Base-by-base conservation (phyloP, 2,888 invertebrate genomes). In the Hoplodrina ambigua region DNA sequence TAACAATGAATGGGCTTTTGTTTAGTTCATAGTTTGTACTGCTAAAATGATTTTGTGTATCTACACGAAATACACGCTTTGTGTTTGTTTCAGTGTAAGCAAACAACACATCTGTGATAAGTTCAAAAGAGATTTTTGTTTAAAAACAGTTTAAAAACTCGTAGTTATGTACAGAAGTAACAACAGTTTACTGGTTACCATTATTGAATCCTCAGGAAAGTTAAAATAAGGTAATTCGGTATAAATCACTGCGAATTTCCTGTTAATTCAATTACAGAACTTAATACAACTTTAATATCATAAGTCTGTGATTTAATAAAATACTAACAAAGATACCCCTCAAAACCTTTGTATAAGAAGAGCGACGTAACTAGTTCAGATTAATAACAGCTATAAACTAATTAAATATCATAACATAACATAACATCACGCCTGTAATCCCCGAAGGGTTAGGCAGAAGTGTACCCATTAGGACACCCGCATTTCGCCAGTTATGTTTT, bases 1-100 rank as follows among this genome's bases (percentile, higher is more conserved):
- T 30, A 25, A n/a, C 37, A 57, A 65, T 54, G 13, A 46, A 64
- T 44, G n/a, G n/a, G n/a, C 15, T 49, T 37, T 68, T 41, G 15
- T 54, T 52, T 59, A 8, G 15, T n/a, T 11, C 13, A 3, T 37
- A 30, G 46, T 25, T 52, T 44, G n/a, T 33, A 17, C 2, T 15
- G 19, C 3, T 49, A 4, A n/a, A 13, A 19, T 20, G 4, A 17
- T 19, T 41, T 54, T 37, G 37, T 53, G 17, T 50, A 19, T 1
- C 5, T 1, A 46, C 17, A 17, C 46, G 5, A 46, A 46, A 17
- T 17, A 6, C 5, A 6, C 15, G 46, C 3, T 46, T 17, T 46
- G 46, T 25, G 25, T 25, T 25, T 25, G 25, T 25, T 25, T 25
- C 25, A 2, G 25, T 25, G 2, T 25, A 25, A 25, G 25, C 25